These are phyloP conservation scores for Anneissia japonica DNA, from an alignment of 35 echinoderm and acorn worm genomes.

Conservation along the genomic window DNA sequence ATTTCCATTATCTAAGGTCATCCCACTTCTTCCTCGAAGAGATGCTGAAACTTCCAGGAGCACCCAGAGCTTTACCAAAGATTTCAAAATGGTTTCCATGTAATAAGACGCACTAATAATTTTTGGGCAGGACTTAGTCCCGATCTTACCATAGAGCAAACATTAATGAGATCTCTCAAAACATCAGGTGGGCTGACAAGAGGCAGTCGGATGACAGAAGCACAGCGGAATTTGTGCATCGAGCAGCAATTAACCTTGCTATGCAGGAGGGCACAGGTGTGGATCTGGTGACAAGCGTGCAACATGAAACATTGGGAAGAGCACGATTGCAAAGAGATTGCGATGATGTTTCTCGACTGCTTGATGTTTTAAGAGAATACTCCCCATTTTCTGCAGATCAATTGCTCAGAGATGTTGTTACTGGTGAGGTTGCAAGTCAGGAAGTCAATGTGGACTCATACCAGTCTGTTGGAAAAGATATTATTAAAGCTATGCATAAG, in stretches of 20 bases:
- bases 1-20: slow-evolving; percentile 53
- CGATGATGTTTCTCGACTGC: slow-evolving; percentile 13
- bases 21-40: slow-evolving; percentile 42
- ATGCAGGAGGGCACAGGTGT: slow-evolving; percentile 50
- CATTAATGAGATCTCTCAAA: slow-evolving; percentile 36
- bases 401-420: slow-evolving; percentile 48
- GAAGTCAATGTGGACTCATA: slow-evolving; percentile 46
- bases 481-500: slow-evolving; percentile 29
- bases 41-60: slow-evolving; percentile 39
- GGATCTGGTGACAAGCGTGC: slow-evolving; percentile 43
- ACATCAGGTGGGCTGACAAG: slow-evolving; percentile 33
- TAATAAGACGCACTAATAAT: slow-evolving; percentile 21
- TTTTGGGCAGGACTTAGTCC: slow-evolving; percentile 43
- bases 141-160: slow-evolving; percentile 62
- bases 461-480: slow-evolving; percentile 30
- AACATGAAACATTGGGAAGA: slow-evolving; percentile 27
- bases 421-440: slow-evolving; percentile 11
- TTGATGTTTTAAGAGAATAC: not conserved
- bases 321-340: slow-evolving; percentile 13
- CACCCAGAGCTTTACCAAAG: slow-evolving; percentile 46
- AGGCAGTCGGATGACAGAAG: slow-evolving; percentile 35
- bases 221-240: slow-evolving; percentile 20
- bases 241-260: slow-evolving; percentile 42
- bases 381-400: slow-evolving; percentile 33
- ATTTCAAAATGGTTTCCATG: slow-evolving; percentile 47